A percentile compares a stretch with the other conserved stretches of the same genome.
phyloP scores from a whole-genome alignment of 2,888 invertebrate species.

The Gymnoscelis rufifasciata region DNA sequence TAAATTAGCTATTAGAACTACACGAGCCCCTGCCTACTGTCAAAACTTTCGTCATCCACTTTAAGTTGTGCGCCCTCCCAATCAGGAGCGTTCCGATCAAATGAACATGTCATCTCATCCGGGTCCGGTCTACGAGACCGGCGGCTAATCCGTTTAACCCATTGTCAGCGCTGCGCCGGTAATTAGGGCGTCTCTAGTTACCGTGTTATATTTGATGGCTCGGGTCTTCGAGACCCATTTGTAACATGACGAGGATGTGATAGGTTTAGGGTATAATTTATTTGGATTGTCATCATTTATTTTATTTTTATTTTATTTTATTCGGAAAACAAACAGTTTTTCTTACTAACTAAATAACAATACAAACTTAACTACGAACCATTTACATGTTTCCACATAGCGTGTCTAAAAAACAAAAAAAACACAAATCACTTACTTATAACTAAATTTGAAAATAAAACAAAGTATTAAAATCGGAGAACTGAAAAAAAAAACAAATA shows the following conservation, averaged over 20 bases:
- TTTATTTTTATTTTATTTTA: too few relatives aligned
- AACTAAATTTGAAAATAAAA: too few relatives aligned
- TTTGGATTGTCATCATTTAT: not conserved
- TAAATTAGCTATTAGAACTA: not conserved
- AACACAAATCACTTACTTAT: too few relatives aligned
- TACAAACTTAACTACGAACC: too few relatives aligned
- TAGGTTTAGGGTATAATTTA: not conserved
- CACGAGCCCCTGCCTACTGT: constrained; percentile 8
- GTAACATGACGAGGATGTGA: not conserved
- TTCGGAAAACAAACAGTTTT: too few relatives aligned
- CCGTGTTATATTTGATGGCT: constrained; percentile 7
- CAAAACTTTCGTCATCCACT: constrained; percentile 15
- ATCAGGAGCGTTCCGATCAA: constrained; percentile 24
- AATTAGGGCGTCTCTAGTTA: constrained; percentile 19
- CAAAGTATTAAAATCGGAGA: too few relatives aligned
- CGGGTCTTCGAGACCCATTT: not conserved
- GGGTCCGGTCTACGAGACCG: constrained; percentile 9
- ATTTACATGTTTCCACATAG: too few relatives aligned
- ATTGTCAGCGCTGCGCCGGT: constrained; percentile 25
- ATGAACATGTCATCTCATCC: constrained; percentile 30
- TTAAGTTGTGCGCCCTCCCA: constrained; percentile 15
- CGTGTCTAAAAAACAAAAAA: too few relatives aligned
- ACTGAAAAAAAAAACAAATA: too few relatives aligned
- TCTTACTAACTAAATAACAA: too few relatives aligned
- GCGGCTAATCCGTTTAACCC: constrained; percentile 29